A percentile compares a stretch with the other conserved stretches of the same genome.
Evolutionary conservation across 2,888 invertebrate species (phyloP).

Genomic region (Andrena haemorrhoa): DNA sequence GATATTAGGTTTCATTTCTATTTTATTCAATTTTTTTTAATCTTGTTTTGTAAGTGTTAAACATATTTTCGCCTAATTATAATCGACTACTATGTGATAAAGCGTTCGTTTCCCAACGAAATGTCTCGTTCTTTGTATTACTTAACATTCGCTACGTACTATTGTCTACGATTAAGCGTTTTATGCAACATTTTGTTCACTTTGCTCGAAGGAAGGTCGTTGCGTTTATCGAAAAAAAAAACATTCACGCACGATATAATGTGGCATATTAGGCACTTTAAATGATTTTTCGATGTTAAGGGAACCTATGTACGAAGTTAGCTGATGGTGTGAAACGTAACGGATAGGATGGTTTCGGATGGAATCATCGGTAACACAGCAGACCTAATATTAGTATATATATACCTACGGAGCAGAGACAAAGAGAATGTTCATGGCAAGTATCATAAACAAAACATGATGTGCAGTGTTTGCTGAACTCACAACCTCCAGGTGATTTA

Average conservation of each 20-base stretch:
- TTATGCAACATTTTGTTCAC: slow-evolving; percentile 15
- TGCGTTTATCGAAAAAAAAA: background rate
- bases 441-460: background rate
- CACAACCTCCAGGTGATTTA: background rate
- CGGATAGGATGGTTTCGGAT: slow-evolving; percentile 3
- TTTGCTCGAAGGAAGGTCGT: background rate
- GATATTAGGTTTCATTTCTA: slow-evolving; percentile 17
- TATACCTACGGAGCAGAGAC: background rate
- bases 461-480: background rate
- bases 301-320: slow-evolving; percentile 9
- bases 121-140: slow-evolving; percentile 5
- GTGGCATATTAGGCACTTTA: background rate
- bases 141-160: slow-evolving; percentile 9
- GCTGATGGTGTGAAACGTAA: background rate
- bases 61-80: background rate
- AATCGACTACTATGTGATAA: slow-evolving; percentile 15
- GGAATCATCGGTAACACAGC: slow-evolving; percentile 5
- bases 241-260: slow-evolving; percentile 2
- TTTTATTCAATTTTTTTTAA: background rate
- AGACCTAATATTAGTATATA: slow-evolving; percentile 27
- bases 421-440: slow-evolving; percentile 11
- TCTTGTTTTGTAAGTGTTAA: slow-evolving; percentile 21
- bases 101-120: slow-evolving; percentile 14
- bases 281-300: slow-evolving; percentile 1
- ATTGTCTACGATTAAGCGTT: slow-evolving; percentile 26